These are phyloP conservation scores for Brachionus paranguensis DNA, from an alignment of 1,140 invertebrate genomes.

Conservation along the genomic window DNA sequence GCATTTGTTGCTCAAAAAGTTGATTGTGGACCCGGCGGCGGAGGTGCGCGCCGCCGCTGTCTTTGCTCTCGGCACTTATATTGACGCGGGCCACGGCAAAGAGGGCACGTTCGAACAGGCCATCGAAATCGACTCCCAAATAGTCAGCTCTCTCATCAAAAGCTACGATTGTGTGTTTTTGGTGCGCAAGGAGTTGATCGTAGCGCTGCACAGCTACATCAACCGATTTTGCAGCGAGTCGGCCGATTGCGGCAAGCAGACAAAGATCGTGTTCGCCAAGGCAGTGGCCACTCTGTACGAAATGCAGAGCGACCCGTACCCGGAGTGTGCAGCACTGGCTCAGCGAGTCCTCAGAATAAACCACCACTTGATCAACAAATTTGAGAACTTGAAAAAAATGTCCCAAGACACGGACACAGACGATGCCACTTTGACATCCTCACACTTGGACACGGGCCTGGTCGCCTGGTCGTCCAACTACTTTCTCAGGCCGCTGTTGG, in stretches of 20 bases:
- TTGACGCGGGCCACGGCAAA: neutral
- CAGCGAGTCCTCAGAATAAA: neutral
- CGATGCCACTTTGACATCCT: too few species aligned
- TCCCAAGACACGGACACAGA: neutral
- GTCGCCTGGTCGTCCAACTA: neutral
- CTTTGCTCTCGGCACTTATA: slow-evolving; percentile 25
- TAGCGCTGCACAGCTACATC: slow-evolving; percentile 7
- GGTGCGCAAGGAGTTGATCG: neutral
- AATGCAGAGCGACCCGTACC: slow-evolving; percentile 13
- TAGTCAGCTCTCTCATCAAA: neutral
- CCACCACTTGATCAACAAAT: neutral
- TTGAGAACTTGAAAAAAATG: neutral
- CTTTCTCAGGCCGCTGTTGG: neutral
- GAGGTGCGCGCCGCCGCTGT: slow-evolving; percentile 15
- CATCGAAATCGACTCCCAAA: neutral
- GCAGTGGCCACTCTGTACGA: neutral
- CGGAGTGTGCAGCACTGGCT: neutral
- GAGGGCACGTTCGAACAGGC: slow-evolving; percentile 9
- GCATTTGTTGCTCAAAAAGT: neutral
- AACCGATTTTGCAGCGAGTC: neutral
- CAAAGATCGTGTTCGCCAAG: neutral
- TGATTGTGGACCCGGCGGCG: neutral
- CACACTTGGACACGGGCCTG: neutral
- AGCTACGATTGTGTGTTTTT: neutral
- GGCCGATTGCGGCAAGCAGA: neutral